Base-by-base conservation (phyloP, 2,888 invertebrate species). In the Oscheius sp. region DNA sequence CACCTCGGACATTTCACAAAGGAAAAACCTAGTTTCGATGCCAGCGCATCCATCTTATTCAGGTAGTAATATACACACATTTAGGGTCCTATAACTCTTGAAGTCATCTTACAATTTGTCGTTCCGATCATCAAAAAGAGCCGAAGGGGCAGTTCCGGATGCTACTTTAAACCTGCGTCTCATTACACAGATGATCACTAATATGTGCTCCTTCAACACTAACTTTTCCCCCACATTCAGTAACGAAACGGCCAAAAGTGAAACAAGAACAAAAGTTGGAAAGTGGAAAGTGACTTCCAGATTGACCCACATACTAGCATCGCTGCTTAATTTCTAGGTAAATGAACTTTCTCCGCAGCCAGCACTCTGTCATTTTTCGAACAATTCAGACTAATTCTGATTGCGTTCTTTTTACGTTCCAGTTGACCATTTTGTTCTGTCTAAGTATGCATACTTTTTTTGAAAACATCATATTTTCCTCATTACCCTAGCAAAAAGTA, bases 161-260 rank as follows among this genome's bases (percentile, higher is more conserved):
- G 68, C 48, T n/a, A 68, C 55, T 68, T 55, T 68, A 68, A 68
- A 68, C 68, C 68, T 35, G 62, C 62, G n/a, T 48, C 65, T 55
- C 35, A 55, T 68, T 55, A 68, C 68, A 68, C 68, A 55, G 11
- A 68, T 55, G 42, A 29, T 42, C 55, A 68, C 42, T 68, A 68
- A 68, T 68, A 68, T 68, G 33, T 55, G 53, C 7, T 37, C 68
- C 68, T 53, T 68, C 65, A 65, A 32, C 65, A 50, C n/a, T 48
- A 29, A 57, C 21, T 62, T 35, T 13, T 62, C 47, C 62, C 42
- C 1, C 35, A 57, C 29, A n/a, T 32, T 13, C 11, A 3, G 21
- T 21, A 57, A 57, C 21, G 29, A 33, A 29, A 33, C 29, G 29
- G n/a, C 0, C 53, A 57, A 13, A 2, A 33, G 57, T 29, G 21